phyloP scores from a whole-genome alignment of 2,113 vertebrate species.

The Myotis davidii region DNA sequence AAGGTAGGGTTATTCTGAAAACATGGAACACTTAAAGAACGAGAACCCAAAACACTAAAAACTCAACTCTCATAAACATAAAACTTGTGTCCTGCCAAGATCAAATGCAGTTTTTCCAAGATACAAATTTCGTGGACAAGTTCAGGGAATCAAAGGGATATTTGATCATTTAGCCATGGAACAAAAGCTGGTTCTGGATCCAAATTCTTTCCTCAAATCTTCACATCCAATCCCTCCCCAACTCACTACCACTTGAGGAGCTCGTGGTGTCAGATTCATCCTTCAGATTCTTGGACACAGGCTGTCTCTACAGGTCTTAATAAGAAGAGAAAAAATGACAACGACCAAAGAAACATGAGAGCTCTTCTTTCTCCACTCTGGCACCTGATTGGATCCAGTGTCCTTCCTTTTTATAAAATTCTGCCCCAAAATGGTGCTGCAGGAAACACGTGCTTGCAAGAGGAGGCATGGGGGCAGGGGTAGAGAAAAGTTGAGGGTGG shows the following conservation, averaged over 20 bases:
- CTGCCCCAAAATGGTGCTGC: background rate
- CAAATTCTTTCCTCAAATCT: conserved; percentile 47
- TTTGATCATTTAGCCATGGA: conserved; percentile 47
- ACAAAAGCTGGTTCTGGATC: conserved; percentile 8
- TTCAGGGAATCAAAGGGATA: conserved; percentile 48
- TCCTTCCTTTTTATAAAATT: background rate
- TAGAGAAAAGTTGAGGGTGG: background rate
- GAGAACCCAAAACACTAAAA: conserved; percentile 37
- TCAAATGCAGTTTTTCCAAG: conserved; percentile 59
- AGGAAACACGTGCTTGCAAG: background rate
- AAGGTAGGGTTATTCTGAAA: conserved; percentile 48
- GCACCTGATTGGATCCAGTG: background rate
- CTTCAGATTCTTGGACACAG: background rate
- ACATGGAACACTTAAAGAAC: background rate
- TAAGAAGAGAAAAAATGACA: background rate
- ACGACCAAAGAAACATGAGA: background rate
- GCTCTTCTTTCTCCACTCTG: background rate
- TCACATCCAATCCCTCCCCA: background rate
- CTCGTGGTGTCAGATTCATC: background rate
- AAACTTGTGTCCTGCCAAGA: background rate
- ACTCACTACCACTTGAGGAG: background rate
- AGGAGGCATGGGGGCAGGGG: background rate
- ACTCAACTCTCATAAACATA: conserved; percentile 32
- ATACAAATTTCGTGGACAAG: conserved; percentile 48
- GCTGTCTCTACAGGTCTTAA: background rate